A percentile compares a stretch with the other conserved stretches of the same genome.
Conservation (phyloP, 2,797 vertebrate species). For the Pempheris klunzingeri region DNA sequence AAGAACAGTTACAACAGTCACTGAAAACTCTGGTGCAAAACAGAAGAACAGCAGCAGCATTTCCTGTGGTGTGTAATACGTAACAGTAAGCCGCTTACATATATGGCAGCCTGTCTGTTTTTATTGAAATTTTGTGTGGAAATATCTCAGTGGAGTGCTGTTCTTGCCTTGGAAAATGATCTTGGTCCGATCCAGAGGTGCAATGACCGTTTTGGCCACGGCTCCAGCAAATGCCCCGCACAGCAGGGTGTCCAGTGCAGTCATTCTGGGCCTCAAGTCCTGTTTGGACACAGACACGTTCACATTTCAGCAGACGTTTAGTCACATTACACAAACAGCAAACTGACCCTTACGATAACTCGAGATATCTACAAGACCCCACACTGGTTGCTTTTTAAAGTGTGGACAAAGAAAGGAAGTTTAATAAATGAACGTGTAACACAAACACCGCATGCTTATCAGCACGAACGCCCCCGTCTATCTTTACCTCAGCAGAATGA, state of each 20-base stretch:
- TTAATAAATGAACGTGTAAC: neutral
- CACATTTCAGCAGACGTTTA: neutral
- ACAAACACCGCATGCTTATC: constrained; percentile 1
- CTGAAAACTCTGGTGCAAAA: constrained; percentile 29
- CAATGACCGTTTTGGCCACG: constrained; percentile 95
- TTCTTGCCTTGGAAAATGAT: constrained; percentile 97
- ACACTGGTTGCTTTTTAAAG: neutral
- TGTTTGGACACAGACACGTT: constrained; percentile 63
- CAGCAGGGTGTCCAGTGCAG: constrained; percentile 90
- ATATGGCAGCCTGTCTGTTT: neutral
- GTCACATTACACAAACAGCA: neutral
- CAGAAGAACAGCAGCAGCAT: constrained; percentile 16
- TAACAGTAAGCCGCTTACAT: neutral
- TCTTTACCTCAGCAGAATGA: neutral
- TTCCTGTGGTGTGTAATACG: neutral
- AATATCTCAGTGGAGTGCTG: neutral
- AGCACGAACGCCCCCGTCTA: neutral
- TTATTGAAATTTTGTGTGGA: constrained; percentile 1
- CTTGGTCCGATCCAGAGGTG: constrained; percentile 97
- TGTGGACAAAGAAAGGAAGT: neutral
- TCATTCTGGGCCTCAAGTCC: constrained; percentile 85
- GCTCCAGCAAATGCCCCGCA: constrained; percentile 95
- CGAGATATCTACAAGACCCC: neutral
- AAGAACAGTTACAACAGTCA: constrained; percentile 35
- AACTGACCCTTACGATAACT: neutral